Evolutionary conservation across 2,888 invertebrate genomes (phyloP), one percentile per base, ranked within the genome.

Genomic region (Ctena decussata): DNA sequence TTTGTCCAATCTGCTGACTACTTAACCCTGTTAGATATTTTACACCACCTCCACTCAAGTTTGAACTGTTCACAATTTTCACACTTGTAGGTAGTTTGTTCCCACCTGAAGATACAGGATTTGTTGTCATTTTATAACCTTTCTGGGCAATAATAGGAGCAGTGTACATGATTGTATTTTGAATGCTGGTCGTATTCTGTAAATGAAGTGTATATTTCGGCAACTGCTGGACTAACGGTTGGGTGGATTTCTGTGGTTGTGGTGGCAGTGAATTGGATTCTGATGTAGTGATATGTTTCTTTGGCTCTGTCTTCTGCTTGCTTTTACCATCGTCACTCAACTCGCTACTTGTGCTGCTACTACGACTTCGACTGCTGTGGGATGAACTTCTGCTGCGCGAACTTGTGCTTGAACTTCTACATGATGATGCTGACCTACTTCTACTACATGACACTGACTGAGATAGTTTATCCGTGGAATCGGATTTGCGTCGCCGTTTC

Each of bases 291-390:
- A 11, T 41, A 21, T 21, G 32, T 41, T 44, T 46, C 72, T 44
- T 41, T 2, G 3, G 5, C 11, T 37, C 70, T 5, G 44, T 27
- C 41, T 88, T 81, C 69, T 74, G 71, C n/a, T 41, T 77, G 39
- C 39, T 57, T 32, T 30, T 72, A 30, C 77, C 80, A 41, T 82
- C 85, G 39, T 82, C 90, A 44, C 86, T 85, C 0, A 82, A 84
- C 65, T 89, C 87, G 70, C 90, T 87, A 24, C 91, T 86, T 15
- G 86, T 77, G 53, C 89, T 89, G 57, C 91, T 89, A 60, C 91
- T 90, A 21, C 90, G 82, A 53, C 91, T 90, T 12, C 90, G 82
- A 30, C 89, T 86, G 84, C 90, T 90, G 12, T 74, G 78, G 11
- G 89, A 89, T 65, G 86, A 82, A 71, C 89, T 86, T 53, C 84